These are phyloP conservation scores for Eremophila alpestris DNA, from an alignment of 2,797 vertebrate genomes.

Conservation along the genomic window DNA sequence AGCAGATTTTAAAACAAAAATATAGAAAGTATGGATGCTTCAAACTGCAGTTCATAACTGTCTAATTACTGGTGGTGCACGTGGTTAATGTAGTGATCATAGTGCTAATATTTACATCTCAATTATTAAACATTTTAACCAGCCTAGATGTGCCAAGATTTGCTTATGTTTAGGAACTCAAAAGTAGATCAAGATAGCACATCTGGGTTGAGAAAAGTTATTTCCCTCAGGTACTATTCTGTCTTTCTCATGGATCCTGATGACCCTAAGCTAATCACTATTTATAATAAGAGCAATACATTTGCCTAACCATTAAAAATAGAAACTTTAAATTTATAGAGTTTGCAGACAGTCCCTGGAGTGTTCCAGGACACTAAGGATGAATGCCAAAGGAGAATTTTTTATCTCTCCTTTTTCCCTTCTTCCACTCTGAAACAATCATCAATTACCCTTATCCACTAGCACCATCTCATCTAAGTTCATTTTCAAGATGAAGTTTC, in stretches of 20 bases:
- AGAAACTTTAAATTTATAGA: conserved; percentile 63
- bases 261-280: conserved; percentile 8
- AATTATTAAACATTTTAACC: not conserved
- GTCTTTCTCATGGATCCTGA: not conserved
- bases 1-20: not conserved
- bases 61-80: not conserved
- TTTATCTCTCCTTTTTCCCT: conserved; percentile 72
- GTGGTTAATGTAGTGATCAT: not conserved
- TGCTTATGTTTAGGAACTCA: not conserved
- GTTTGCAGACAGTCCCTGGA: conserved; percentile 72
- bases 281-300: not conserved
- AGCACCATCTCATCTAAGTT: conserved; percentile 89
- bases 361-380: conserved; percentile 68
- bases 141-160: not conserved
- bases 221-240: not conserved
- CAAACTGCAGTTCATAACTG: not conserved
- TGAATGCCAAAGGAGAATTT: conserved; percentile 74
- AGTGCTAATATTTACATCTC: not conserved
- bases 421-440: conserved; percentile 88
- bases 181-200: not conserved
- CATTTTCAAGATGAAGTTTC: conserved; percentile 90
- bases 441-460: conserved; percentile 95
- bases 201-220: not conserved
- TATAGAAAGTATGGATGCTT: not conserved
- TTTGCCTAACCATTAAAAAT: conserved; percentile 20